phyloP scores from a whole-genome alignment of 2,797 vertebrate genomes.

The Ciconia nigra region DNA sequence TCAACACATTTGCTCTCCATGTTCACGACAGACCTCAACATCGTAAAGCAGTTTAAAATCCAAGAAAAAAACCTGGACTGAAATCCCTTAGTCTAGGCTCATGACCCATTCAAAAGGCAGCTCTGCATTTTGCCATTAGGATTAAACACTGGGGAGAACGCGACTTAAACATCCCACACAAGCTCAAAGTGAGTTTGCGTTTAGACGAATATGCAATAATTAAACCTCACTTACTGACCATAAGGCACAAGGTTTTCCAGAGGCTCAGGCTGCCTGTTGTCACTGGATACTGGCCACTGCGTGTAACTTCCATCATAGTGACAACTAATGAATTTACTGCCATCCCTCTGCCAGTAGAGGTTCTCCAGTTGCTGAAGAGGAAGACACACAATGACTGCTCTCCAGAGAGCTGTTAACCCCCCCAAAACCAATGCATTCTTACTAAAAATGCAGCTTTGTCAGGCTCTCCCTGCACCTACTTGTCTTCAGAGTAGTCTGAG shows the following conservation, averaged over 20 bases:
- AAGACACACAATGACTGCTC: not conserved
- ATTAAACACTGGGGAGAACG: not conserved
- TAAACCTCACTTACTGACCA: slow-evolving; percentile 78
- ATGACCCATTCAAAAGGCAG: not conserved
- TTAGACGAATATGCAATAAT: not conserved
- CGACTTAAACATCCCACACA: not conserved
- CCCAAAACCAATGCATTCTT: not conserved
- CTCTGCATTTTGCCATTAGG: not conserved
- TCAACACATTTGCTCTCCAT: not conserved
- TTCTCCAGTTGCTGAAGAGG: slow-evolving; percentile 89
- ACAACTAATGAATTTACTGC: slow-evolving; percentile 87
- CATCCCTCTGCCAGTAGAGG: slow-evolving; percentile 91
- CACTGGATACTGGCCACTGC: slow-evolving; percentile 82
- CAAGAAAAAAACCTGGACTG: not conserved
- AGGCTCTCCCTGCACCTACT: not conserved
- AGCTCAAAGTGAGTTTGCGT: not conserved
- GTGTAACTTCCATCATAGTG: slow-evolving; percentile 94
- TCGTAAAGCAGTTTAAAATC: not conserved
- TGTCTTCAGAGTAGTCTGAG: not conserved
- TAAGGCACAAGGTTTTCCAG: slow-evolving; percentile 89
- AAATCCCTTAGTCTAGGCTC: not conserved
- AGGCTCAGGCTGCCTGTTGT: slow-evolving; percentile 77
- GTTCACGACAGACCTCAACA: not conserved
- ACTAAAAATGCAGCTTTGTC: not conserved
- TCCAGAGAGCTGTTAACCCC: not conserved